Base-by-base conservation (phyloP, 1,140 invertebrate species). In the Lineus longissimus region DNA sequence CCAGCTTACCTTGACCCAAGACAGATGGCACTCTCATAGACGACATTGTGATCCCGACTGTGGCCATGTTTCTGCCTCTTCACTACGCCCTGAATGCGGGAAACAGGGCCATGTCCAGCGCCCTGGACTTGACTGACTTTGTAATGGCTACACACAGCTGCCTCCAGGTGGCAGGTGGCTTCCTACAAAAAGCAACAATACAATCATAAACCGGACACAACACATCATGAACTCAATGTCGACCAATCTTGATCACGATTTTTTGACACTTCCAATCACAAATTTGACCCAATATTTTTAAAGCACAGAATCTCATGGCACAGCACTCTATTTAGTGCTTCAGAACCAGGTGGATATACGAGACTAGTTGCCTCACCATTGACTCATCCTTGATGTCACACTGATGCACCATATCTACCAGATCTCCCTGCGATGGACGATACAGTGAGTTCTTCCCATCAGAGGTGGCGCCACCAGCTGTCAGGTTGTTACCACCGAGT, bases 81-180 rank as follows among this genome's bases (percentile, higher is more conserved):
- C 15, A 70, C 47, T 27, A 76, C 62, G 6, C 69, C 63, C 2
- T 57, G 29, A 1, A 73, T 51, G 30, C 56, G 61, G 6, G 61
- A 17, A 17, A 51, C 66, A 29, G 74, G 75, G 4, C 78, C 78
- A 59, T 74, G 68, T 1, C 76, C 76, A 22, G 78, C 65, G n/a
- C 67, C 60, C 54, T 69, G 70, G 6, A 73, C 63, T 27, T 77
- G 72, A 31, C 69, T 69, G 55, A 76, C 72, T 61, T 62, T 51
- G 60, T 71, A 80, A 66, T 80, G 78, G 29, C 70, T 66, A 66
- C 76, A 77, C 25, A 80, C 15, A 1, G 72, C 73, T 15, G 33
- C 64, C 51, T 77, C 76, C 9, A 78, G 65, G 13, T 70, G 43
- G 6, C 61, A 55, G 19, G 59, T 36, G 33, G 33, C 15, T 15